These are phyloP conservation scores for Gymnoscopelus microlampas DNA, from an alignment of 2,797 vertebrate genomes.

Conservation along the genomic window DNA sequence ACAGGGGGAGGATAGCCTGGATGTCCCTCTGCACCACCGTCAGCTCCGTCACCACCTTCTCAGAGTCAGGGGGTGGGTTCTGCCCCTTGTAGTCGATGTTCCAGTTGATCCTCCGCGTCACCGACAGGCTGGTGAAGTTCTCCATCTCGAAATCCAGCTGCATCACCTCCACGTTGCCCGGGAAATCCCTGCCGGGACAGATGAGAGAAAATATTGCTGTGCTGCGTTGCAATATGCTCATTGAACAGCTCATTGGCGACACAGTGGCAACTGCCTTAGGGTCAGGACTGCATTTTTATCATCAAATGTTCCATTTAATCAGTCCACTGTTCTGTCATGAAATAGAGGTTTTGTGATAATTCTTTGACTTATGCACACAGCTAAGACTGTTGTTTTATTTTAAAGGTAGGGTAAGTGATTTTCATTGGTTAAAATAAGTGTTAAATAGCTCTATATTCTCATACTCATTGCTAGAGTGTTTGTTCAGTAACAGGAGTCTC, in stretches of 20 bases:
- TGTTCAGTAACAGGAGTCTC: no score
- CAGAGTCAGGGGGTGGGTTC: conserved; percentile 88
- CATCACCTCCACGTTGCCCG: conserved; percentile 90
- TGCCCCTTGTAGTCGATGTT: conserved; percentile 94
- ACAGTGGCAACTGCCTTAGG: conserved; percentile 37
- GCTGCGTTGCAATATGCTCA: conserved; percentile 2
- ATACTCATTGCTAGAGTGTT: no score
- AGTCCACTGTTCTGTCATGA: no score
- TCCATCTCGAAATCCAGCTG: conserved; percentile 99
- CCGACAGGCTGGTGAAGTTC: conserved; percentile 98
- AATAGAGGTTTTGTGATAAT: no score
- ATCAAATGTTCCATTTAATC: conserved; percentile 52
- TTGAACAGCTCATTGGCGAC: conserved; percentile 7
- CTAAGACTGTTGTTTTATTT: conserved; percentile 52
- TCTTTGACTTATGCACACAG: no score
- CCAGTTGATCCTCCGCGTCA: conserved; percentile 98
- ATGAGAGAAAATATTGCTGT: neutral
- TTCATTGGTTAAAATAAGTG: conserved; percentile 17
- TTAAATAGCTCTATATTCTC: no score
- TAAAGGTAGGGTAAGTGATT: conserved; percentile 23
- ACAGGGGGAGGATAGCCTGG: conserved; percentile 94
- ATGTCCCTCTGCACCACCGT: conserved; percentile 97
- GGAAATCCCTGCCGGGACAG: conserved; percentile 75
- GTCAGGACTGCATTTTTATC: conserved; percentile 48
- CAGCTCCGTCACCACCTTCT: conserved; percentile 95